Conservation (phyloP, 2,113 vertebrate species). For the Ranitomeya variabilis region DNA sequence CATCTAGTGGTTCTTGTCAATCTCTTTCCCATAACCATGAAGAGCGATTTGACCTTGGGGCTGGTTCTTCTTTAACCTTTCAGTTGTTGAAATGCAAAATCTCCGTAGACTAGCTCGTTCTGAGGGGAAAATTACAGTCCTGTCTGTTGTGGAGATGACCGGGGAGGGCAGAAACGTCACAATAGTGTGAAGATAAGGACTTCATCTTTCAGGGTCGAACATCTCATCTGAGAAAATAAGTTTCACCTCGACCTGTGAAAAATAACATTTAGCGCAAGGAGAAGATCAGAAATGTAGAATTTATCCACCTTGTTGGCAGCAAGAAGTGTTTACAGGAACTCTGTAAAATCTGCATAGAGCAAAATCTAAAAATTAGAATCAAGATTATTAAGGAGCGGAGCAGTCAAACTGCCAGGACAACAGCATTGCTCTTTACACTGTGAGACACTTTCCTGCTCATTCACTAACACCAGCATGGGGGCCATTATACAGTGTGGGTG, state of each 20-base stretch:
- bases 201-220: neutral
- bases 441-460: no score
- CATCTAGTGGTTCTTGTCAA: neutral
- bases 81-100: neutral
- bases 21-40: neutral
- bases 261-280: neutral
- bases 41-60: neutral
- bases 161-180: neutral
- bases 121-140: neutral
- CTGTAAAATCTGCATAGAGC: no score
- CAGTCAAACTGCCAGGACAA: no score
- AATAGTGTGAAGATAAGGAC: neutral
- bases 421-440: no score
- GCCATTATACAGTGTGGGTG: no score
- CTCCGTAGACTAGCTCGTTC: neutral
- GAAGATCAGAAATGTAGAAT: no score
- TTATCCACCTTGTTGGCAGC: no score
- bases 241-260: neutral
- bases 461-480: no score
- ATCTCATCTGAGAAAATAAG: neutral
- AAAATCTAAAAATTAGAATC: no score
- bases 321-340: no score
- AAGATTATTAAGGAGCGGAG: no score
- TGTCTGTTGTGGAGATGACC: neutral
- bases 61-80: neutral